Evolutionary conservation across 1,140 invertebrate genomes (phyloP), one percentile per base, ranked within the genome.

Genomic region (Babylonia areolata): DNA sequence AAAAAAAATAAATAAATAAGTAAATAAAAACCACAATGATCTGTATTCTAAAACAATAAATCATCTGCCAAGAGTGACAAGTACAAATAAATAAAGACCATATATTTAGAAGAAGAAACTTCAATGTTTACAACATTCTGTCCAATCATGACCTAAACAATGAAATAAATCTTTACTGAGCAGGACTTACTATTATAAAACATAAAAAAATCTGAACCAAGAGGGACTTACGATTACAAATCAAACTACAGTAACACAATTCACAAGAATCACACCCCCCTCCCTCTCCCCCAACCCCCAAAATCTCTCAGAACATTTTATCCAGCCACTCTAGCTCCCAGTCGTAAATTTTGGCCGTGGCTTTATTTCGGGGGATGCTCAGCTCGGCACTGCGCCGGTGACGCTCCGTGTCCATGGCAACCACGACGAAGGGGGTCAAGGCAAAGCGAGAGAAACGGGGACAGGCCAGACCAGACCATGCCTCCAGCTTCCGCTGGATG

Each of bases 321-420:
- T 87, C 73, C 11, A 90, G 51, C 89, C 89, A 90, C 2, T 90
- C 87, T 1, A 87, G 64, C 81, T 90, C 89, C 89, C 89, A 90
- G 64, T 90, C 87, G 58, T 87, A 54, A 46, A 85, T 85, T 28
- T 75, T 46, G 20, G 79, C 64, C 64, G 87, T 89, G 40, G 73
- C 69, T 46, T 86, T 79, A 58, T 90, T 90, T 33, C 89, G 64
- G 35, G 87, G 58, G 33, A 77, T 58, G 40, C 88, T 88, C 17
- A 39, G 40, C 58, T 88, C 86, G 11, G 87, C 84, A 71, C 88
- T 90, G n/a, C 88, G 84, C 20, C 58, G 54, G n/a, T 71, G 54
- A 23, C 88, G 77, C 9, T 77, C 35, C 23, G 77, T 64, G 6
- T 82, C 77, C 31, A 90, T 85, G n/a, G n/a, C 79, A 46, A 85